These are phyloP conservation scores for Euwallacea similis DNA, from an alignment of 1,140 invertebrate genomes.

Conservation along the genomic window DNA sequence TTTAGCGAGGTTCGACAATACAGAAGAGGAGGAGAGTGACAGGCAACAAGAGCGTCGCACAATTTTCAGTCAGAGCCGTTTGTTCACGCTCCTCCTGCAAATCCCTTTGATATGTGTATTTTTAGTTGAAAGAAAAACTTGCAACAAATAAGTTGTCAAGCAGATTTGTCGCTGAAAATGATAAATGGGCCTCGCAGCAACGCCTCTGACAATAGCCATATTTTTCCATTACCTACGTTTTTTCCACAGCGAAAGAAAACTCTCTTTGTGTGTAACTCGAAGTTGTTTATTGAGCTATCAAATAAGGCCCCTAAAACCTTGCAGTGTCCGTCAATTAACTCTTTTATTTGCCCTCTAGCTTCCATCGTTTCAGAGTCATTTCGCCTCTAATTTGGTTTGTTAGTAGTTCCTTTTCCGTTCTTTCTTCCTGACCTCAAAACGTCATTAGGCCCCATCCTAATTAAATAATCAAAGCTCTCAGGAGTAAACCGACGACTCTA, in stretches of 20 bases:
- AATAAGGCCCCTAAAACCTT: background rate
- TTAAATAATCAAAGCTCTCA: constrained; percentile 29
- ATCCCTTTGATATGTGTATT: constrained; percentile 37
- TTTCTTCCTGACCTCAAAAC: constrained; percentile 26
- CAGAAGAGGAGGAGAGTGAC: constrained; percentile 15
- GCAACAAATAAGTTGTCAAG: constrained; percentile 35
- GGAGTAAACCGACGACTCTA: constrained; percentile 22
- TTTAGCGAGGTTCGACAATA: constrained; percentile 25
- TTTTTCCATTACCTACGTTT: constrained; percentile 20
- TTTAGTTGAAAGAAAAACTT: constrained; percentile 30
- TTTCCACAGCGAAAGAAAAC: background rate
- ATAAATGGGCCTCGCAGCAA: constrained; percentile 28
- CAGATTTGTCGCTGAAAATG: constrained; percentile 31
- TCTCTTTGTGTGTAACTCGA: background rate
- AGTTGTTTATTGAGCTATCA: constrained; percentile 6
- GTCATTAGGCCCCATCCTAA: constrained; percentile 18
- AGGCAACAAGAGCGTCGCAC: constrained; percentile 27
- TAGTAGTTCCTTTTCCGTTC: constrained; percentile 17
- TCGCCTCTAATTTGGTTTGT: constrained; percentile 21
- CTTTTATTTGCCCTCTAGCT: constrained; percentile 5
- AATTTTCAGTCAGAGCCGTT: constrained; percentile 30
- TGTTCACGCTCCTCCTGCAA: constrained; percentile 33
- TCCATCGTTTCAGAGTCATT: constrained; percentile 1
- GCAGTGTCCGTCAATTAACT: constrained; percentile 11
- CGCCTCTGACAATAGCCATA: constrained; percentile 7